These are phyloP conservation scores for Prorops nasuta DNA, from an alignment of 1,140 invertebrate genomes.

Conservation along the genomic window DNA sequence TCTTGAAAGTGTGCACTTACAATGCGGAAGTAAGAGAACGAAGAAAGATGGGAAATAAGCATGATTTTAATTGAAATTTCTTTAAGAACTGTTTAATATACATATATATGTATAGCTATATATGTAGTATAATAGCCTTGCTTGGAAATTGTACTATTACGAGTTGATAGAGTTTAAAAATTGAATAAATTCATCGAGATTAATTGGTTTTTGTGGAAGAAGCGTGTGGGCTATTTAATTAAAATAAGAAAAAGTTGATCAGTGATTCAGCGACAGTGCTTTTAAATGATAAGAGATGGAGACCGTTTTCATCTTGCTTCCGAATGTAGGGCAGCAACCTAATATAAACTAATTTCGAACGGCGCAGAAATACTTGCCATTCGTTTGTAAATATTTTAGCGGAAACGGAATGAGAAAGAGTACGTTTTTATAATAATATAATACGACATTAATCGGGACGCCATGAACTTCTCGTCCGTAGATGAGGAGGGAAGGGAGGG, in stretches of 20 bases:
- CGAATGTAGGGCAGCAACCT: neutral
- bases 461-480: too few relatives aligned
- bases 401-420: constrained; percentile 23
- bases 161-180: too few relatives aligned
- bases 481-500: too few relatives aligned
- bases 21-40: constrained; percentile 13
- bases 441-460: constrained; percentile 19
- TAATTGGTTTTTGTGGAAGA: too few relatives aligned
- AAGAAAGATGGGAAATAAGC: constrained; percentile 15
- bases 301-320: constrained; percentile 19
- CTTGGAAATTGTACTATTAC: too few relatives aligned
- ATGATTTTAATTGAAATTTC: neutral
- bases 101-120: too few relatives aligned
- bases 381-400: constrained; percentile 24
- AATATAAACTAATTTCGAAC: neutral
- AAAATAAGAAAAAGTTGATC: too few relatives aligned
- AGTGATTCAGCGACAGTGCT: too few relatives aligned
- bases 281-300: neutral
- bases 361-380: neutral
- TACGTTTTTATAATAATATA: constrained; percentile 31
- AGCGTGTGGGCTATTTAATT: too few relatives aligned
- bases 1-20: constrained; percentile 13
- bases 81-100: too few relatives aligned
- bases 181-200: too few relatives aligned
- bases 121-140: too few relatives aligned